These are phyloP conservation scores for Drosophila nr. perissopoda DNA, from an alignment of 2,888 invertebrate species.

Conservation along the genomic window DNA sequence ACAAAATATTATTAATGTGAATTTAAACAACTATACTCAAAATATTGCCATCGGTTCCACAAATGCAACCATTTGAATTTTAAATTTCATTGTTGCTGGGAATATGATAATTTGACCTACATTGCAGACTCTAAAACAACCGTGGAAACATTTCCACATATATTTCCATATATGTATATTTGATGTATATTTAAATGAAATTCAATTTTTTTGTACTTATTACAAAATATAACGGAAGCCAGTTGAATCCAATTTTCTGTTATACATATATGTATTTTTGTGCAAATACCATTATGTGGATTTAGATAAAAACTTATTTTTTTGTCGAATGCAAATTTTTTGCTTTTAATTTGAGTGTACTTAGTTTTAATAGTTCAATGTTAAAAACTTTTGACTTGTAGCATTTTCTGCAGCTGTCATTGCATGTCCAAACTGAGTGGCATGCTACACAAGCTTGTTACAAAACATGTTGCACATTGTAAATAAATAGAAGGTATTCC, in stretches of 20 bases:
- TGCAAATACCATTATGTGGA: not conserved
- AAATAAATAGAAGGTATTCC: slow-evolving; percentile 27
- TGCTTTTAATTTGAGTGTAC: not conserved
- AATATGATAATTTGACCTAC: not conserved
- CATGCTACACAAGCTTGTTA: slow-evolving; percentile 32
- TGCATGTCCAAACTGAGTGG: slow-evolving; percentile 3
- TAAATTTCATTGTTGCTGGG: not conserved
- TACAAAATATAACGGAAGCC: not conserved
- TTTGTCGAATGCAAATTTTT: not conserved
- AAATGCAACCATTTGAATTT: not conserved
- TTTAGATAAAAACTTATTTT: not conserved
- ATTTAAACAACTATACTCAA: not conserved
- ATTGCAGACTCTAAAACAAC: not conserved
- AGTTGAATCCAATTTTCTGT: not conserved
- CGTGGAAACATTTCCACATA: not conserved
- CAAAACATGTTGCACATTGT: slow-evolving; percentile 6
- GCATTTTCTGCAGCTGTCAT: not conserved
- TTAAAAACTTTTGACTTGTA: not conserved
- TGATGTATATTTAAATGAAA: not conserved
- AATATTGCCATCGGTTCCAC: not conserved
- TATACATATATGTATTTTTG: not conserved
- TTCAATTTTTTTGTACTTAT: not conserved
- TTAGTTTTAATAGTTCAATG: not conserved
- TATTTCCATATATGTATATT: not conserved
- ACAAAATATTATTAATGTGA: not conserved